Percentiles rank a stretch among this genome's conserved stretches.
Evolutionary conservation across 2,888 invertebrate genomes (phyloP).

Genomic region (Harpalus rubripes): DNA sequence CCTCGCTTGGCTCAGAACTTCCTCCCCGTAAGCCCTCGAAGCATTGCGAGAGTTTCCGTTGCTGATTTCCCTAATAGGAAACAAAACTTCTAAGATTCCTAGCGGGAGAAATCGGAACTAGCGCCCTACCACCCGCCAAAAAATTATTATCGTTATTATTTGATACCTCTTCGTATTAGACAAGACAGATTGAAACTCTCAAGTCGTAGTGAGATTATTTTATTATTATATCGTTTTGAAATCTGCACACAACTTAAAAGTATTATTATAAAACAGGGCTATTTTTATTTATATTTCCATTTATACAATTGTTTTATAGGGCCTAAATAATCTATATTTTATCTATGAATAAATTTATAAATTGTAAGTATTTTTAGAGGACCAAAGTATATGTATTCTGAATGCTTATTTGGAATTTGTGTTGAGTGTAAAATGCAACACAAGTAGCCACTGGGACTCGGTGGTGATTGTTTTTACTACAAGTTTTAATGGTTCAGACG

Average conservation of each 20-base stretch:
- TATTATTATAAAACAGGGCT: conserved; percentile 66
- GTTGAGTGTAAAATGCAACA: conserved; percentile 7
- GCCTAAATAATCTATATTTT: conserved; percentile 66
- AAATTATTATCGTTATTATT: too few species aligned
- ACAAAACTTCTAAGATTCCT: too few species aligned
- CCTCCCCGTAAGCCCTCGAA: too few species aligned
- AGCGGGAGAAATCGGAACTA: too few species aligned
- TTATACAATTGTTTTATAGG: conserved; percentile 64
- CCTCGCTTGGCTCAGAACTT: too few species aligned
- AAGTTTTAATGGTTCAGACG: conserved; percentile 52
- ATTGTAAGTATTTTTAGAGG: conserved; percentile 67
- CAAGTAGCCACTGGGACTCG: conserved; percentile 8
- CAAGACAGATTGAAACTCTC: conserved; percentile 45
- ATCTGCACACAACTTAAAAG: conserved; percentile 65
- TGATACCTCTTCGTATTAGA: too few species aligned
- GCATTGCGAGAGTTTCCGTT: too few species aligned
- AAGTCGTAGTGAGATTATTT: conserved; percentile 59
- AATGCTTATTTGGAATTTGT: conserved; percentile 64
- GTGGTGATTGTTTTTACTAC: conserved; percentile 58
- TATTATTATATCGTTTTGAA: conserved; percentile 44
- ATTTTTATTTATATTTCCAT: conserved; percentile 65
- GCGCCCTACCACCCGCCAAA: too few species aligned
- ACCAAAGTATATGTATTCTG: conserved; percentile 65
- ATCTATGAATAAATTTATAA: conserved; percentile 65
- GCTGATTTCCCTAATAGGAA: too few species aligned